phyloP scores from a whole-genome alignment of 35 echinoderm and acorn worm species.

The Lytechinus pictus region DNA sequence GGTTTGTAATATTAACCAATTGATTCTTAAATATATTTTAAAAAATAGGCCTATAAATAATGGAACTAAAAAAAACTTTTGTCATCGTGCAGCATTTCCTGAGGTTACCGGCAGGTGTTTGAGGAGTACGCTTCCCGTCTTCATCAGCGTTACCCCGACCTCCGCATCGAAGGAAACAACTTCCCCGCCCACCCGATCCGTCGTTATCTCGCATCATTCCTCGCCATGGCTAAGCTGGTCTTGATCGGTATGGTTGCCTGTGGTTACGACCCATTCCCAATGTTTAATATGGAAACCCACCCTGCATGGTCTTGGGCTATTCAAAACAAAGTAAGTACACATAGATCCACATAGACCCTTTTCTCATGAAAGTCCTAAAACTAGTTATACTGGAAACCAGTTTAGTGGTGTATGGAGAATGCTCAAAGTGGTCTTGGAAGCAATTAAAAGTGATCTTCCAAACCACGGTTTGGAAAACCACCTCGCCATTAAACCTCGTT shows the following conservation, averaged over 20 bases:
- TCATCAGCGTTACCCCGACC: slow-evolving; percentile 84
- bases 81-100: slow-evolving; percentile 79
- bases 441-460: too few relatives aligned
- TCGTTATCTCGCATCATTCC: slow-evolving; percentile 76
- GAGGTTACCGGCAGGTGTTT: slow-evolving; percentile 96
- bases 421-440: too few relatives aligned
- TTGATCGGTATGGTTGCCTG: slow-evolving; percentile 77
- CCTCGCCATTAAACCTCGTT: too few relatives aligned
- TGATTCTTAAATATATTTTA: too few relatives aligned
- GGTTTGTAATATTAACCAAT: too few relatives aligned
- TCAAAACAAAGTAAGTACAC: slow-evolving; percentile 92
- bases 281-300: slow-evolving; percentile 81
- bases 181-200: slow-evolving; percentile 80
- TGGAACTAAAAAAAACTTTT: background rate
- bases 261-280: slow-evolving; percentile 84
- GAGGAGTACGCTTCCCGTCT: slow-evolving; percentile 88
- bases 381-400: too few relatives aligned
- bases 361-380: too few relatives aligned
- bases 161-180: slow-evolving; percentile 85
- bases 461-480: too few relatives aligned
- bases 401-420: too few relatives aligned
- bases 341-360: too few relatives aligned
- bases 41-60: too few relatives aligned
- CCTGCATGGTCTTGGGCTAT: slow-evolving; percentile 82
- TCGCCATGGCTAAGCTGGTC: slow-evolving; percentile 74